Conservation (phyloP, 1,140 invertebrate species). For the Drosophila rufa region DNA sequence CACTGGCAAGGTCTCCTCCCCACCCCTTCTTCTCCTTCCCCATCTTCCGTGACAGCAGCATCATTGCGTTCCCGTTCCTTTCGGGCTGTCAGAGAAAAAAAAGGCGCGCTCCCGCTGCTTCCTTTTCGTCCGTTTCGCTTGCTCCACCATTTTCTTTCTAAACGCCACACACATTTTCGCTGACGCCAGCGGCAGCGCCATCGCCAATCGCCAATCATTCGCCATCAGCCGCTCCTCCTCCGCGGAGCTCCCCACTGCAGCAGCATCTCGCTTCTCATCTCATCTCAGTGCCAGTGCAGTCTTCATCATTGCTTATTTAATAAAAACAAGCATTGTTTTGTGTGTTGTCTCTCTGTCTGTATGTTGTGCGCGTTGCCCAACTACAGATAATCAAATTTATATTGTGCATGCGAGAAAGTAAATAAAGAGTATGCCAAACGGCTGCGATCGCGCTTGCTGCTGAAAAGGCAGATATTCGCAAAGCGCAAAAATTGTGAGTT, state of each 20-base stretch:
- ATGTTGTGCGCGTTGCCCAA: conserved; percentile 61
- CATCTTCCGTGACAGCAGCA: conserved; percentile 42
- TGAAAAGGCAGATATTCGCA: conserved; percentile 48
- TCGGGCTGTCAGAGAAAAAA: conserved; percentile 57
- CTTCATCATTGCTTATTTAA: conserved; percentile 52
- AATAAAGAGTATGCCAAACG: conserved; percentile 64
- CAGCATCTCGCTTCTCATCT: conserved; percentile 26
- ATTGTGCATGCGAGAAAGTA: conserved; percentile 68
- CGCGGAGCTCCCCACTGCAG: conserved; percentile 66
- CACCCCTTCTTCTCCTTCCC: conserved; percentile 32
- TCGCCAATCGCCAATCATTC: conserved; percentile 70
- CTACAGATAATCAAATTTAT: conserved; percentile 80
- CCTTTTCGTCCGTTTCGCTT: conserved; percentile 50
- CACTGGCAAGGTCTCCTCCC: conserved; percentile 48
- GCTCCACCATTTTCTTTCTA: conserved; percentile 77
- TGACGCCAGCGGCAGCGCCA: conserved; percentile 77
- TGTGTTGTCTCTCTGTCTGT: conserved; percentile 15
- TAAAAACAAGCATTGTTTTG: conserved; percentile 44
- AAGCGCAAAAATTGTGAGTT: conserved; percentile 53
- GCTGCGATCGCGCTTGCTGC: conserved; percentile 49
- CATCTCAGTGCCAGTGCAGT: conserved; percentile 45
- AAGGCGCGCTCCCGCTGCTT: conserved; percentile 64
- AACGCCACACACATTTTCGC: conserved; percentile 52
- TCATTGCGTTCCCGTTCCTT: conserved; percentile 50
- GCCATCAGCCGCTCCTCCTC: conserved; percentile 55